Conservation (phyloP, 2,888 invertebrate species). For the Cataglyphis cursor region DNA sequence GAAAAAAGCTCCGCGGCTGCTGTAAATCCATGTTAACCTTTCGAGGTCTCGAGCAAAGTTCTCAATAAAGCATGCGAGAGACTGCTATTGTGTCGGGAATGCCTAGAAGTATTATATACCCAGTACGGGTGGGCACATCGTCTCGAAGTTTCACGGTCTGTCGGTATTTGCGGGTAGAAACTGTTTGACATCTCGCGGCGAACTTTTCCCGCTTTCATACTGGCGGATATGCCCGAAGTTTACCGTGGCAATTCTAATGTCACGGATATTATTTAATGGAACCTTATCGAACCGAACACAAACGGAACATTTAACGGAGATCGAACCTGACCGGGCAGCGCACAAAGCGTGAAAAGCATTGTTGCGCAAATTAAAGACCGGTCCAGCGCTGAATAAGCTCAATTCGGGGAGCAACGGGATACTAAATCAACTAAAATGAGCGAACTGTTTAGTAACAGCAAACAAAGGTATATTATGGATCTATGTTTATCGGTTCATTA, state of each 20-base stretch:
- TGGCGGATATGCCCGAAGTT: background rate
- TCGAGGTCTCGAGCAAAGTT: slow-evolving; percentile 39
- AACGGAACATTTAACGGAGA: slow-evolving; percentile 7
- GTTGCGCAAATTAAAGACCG: slow-evolving; percentile 53
- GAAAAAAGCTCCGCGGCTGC: slow-evolving; percentile 53
- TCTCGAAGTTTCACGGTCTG: slow-evolving; percentile 39
- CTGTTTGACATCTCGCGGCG: slow-evolving; percentile 49
- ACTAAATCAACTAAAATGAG: slow-evolving; percentile 52
- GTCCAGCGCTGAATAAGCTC: slow-evolving; percentile 50
- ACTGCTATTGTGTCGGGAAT: slow-evolving; percentile 35
- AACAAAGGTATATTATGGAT: slow-evolving; percentile 52
- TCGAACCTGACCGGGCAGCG: slow-evolving; percentile 2
- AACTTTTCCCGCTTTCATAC: slow-evolving; percentile 29
- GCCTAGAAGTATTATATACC: slow-evolving; percentile 47
- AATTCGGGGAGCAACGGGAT: slow-evolving; percentile 40
- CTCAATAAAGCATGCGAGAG: slow-evolving; percentile 58
- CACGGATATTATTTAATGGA: slow-evolving; percentile 39
- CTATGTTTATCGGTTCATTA: slow-evolving; percentile 51
- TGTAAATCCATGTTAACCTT: slow-evolving; percentile 69
- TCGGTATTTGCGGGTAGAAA: slow-evolving; percentile 38
- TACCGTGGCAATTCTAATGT: slow-evolving; percentile 21
- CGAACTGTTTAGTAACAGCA: slow-evolving; percentile 50
- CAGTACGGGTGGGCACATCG: slow-evolving; percentile 21
- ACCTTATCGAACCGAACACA: slow-evolving; percentile 4
- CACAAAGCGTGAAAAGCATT: slow-evolving; percentile 42